Evolutionary conservation across 1,140 invertebrate genomes (phyloP).

Genomic region (Brachionus manjavacas): DNA sequence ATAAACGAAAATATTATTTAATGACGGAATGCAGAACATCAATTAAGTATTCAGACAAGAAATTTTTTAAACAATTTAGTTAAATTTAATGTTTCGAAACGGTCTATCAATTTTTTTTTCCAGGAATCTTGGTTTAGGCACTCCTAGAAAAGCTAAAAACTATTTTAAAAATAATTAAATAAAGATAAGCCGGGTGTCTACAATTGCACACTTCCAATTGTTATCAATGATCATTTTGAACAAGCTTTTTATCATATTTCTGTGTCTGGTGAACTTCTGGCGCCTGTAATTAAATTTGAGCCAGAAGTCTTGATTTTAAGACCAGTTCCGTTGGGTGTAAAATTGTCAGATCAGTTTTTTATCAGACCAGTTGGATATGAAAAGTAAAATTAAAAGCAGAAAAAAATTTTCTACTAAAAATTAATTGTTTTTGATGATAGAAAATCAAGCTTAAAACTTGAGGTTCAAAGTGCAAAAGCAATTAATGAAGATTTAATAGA

Average conservation of each 20-base stretch:
- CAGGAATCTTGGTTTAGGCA: too few relatives aligned
- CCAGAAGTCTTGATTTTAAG: slow-evolving; percentile 52
- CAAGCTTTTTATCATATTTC: slow-evolving; percentile 53
- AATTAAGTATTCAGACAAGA: too few relatives aligned
- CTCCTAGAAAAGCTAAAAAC: not conserved
- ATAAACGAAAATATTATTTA: too few relatives aligned
- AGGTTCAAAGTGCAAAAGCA: not conserved
- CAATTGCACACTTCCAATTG: slow-evolving; percentile 50
- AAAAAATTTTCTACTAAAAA: too few relatives aligned
- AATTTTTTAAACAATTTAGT: too few relatives aligned
- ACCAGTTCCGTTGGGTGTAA: slow-evolving; percentile 53
- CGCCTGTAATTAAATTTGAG: slow-evolving; percentile 53
- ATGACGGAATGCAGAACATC: too few relatives aligned
- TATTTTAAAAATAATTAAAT: not conserved
- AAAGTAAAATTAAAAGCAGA: slow-evolving; percentile 49
- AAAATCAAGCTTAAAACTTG: slow-evolving; percentile 45
- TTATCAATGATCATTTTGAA: slow-evolving; percentile 50
- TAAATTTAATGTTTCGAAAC: too few relatives aligned
- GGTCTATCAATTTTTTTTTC: too few relatives aligned
- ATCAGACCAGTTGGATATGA: slow-evolving; percentile 51
- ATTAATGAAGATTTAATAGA: not conserved
- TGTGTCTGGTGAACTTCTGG: slow-evolving; percentile 50
- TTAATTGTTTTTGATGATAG: slow-evolving; percentile 35
- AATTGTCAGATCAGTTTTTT: slow-evolving; percentile 50
- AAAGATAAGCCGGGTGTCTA: slow-evolving; percentile 49